A percentile compares a stretch with the other conserved stretches of the same genome.
Evolutionary conservation across 2,888 invertebrate genomes (phyloP).

Genomic region (Linnaemya vulpina): DNA sequence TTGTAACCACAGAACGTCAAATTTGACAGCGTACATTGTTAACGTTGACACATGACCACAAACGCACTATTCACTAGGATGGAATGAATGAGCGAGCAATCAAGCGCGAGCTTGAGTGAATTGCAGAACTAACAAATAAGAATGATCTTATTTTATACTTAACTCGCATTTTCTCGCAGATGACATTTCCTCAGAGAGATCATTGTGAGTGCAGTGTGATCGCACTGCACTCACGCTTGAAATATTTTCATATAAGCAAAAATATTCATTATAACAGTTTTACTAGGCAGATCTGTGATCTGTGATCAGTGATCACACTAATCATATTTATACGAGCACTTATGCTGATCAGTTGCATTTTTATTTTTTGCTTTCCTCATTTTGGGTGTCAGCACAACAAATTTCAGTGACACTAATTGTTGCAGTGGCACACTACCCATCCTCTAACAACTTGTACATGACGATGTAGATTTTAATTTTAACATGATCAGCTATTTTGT

Average conservation of each 20-base stretch:
- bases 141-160: conserved; percentile 61
- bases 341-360: conserved; percentile 19
- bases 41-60: conserved; percentile 83
- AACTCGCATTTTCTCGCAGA: background rate
- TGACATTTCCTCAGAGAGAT: conserved; percentile 40
- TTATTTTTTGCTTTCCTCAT: background rate
- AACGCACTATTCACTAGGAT: conserved; percentile 70
- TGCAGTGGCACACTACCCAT: conserved; percentile 36
- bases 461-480: conserved; percentile 45
- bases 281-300: conserved; percentile 41
- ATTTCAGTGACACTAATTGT: conserved; percentile 67
- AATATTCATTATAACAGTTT: conserved; percentile 19
- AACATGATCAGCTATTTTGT: conserved; percentile 46
- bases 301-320: conserved; percentile 37
- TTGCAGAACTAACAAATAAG: conserved; percentile 45
- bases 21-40: conserved; percentile 82
- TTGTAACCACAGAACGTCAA: conserved; percentile 78
- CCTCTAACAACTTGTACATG: conserved; percentile 20
- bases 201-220: conserved; percentile 49
- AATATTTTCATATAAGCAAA: background rate
- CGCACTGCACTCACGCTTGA: background rate
- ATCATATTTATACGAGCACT: conserved; percentile 23
- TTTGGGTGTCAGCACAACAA: conserved; percentile 61
- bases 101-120: conserved; percentile 22
- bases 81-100: conserved; percentile 35